Percentiles rank a stretch among this genome's conserved stretches.
Evolutionary conservation across 2,113 vertebrate species (phyloP).

Genomic region (Onychostruthus taczanowskii): DNA sequence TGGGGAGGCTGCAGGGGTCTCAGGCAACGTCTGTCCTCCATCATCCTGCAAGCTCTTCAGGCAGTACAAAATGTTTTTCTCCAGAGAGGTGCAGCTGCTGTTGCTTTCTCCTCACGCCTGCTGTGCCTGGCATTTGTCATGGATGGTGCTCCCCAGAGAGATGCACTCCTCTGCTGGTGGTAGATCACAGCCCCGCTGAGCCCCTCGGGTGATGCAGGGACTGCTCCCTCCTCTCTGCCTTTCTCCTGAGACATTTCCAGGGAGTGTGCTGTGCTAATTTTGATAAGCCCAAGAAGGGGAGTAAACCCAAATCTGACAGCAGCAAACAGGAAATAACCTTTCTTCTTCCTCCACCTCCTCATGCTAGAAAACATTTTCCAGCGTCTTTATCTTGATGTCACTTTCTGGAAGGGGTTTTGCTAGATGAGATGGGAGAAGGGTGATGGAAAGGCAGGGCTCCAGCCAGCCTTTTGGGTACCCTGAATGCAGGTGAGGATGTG

Average conservation of each 20-base stretch:
- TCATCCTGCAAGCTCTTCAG: background rate
- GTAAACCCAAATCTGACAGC: background rate
- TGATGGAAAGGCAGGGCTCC: background rate
- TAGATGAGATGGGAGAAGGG: background rate
- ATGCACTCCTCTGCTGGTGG: background rate
- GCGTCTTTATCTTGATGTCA: background rate
- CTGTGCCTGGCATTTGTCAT: background rate
- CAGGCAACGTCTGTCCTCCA: background rate
- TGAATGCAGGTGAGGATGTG: background rate
- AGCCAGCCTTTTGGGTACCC: background rate
- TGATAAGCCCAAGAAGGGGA: background rate
- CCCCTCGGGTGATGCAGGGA: rapidly evolving
- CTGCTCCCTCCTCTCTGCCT: background rate
- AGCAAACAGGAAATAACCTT: background rate
- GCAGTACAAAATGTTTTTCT: background rate
- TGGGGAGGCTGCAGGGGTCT: background rate
- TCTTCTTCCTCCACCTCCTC: background rate
- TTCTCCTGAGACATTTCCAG: background rate
- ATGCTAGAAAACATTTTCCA: background rate
- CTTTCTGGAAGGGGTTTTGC: background rate
- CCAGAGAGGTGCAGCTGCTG: background rate
- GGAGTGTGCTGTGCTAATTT: background rate
- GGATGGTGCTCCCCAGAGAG: rapidly evolving
- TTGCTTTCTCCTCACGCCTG: background rate
- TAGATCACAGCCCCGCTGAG: background rate